Base-by-base conservation (phyloP, 2,113 vertebrate species). In the Nothobranchius furzeri region DNA sequence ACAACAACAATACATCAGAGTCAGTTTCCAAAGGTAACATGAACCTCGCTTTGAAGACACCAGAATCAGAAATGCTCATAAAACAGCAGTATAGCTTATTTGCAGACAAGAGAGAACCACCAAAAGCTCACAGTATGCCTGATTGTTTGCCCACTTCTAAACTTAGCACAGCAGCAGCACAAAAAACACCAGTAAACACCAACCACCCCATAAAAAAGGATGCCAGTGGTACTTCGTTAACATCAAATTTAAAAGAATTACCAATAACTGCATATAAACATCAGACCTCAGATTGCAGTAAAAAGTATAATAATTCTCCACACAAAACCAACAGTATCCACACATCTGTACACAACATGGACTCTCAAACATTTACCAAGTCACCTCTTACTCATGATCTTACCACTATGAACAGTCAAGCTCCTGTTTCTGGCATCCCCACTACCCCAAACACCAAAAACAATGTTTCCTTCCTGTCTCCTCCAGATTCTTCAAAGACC, bases 31-130 rank as follows among this genome's bases (percentile, higher is more conserved):
- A 73, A 73, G 60, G 65, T 25, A 86, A 71, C 56, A 53, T 68
- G 40, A 85, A 79, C 53, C 20, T 50, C 30, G 3, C 65, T 67
- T 60, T 62, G 58, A 68, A 63, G 40, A 75, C 63, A 55, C 37
- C 53, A 64, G 74, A 68, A 48, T 75, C 76, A 68, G 56, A 64
- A 11, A 65, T 14, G 46, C 20, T 60, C 13, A 25, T 58, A 56
- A 79, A 64, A 61, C 64, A 46, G 37, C 74, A 58, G 2, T 24
- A 60, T 45, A 42, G 52, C 46, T 82, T 49, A 46, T 75, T 30
- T 64, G 57, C 76, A 60, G 82, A 87, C 45, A 76, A 54, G 53
- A 69, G 47, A 63, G 71, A 82, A 55, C 17, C 63, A 75, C 86
- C 68, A 47, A 85, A 66, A 46, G 54, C 54, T 43, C 58, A 68